A percentile compares a stretch with the other conserved stretches of the same genome.
Conservation (phyloP, 2,888 invertebrate genomes). For the Balanococcus diminutus region DNA sequence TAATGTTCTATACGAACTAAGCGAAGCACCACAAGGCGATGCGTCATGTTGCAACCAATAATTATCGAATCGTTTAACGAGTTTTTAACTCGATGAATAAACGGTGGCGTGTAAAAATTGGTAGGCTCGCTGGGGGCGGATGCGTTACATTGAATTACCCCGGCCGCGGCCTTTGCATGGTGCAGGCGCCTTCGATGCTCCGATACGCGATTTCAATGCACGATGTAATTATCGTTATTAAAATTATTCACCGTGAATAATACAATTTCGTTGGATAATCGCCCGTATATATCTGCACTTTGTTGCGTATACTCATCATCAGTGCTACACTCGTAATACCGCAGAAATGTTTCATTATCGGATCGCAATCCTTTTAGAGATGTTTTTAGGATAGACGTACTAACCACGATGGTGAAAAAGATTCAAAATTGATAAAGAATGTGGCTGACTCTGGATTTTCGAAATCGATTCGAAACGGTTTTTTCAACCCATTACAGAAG, state of each 20-base stretch:
- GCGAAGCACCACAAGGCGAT: not conserved
- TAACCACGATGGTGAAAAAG: too few relatives aligned
- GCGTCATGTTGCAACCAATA: not conserved
- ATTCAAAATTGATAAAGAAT: too few relatives aligned
- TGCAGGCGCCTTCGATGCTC: not conserved
- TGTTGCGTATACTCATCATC: not conserved
- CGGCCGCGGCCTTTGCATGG: not conserved
- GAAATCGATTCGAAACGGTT: too few relatives aligned
- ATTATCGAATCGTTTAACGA: slow-evolving; percentile 26
- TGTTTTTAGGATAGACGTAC: not conserved
- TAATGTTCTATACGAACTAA: not conserved
- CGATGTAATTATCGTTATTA: slow-evolving; percentile 27
- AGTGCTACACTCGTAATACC: not conserved
- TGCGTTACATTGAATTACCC: not conserved
- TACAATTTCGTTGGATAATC: slow-evolving; percentile 29
- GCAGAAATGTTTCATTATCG: not conserved
- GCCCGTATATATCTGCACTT: slow-evolving; percentile 19
- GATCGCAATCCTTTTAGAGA: not conserved
- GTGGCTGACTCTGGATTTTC: too few relatives aligned
- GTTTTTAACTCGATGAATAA: slow-evolving; percentile 18
- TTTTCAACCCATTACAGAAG: too few relatives aligned
- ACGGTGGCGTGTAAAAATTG: slow-evolving; percentile 2
- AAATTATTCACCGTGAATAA: slow-evolving; percentile 33
- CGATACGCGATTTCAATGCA: not conserved
- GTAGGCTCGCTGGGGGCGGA: not conserved